Percentiles rank a stretch among this genome's conserved stretches.
phyloP scores from a whole-genome alignment of 1,140 invertebrate genomes.

The Propsilocerus akamusi region DNA sequence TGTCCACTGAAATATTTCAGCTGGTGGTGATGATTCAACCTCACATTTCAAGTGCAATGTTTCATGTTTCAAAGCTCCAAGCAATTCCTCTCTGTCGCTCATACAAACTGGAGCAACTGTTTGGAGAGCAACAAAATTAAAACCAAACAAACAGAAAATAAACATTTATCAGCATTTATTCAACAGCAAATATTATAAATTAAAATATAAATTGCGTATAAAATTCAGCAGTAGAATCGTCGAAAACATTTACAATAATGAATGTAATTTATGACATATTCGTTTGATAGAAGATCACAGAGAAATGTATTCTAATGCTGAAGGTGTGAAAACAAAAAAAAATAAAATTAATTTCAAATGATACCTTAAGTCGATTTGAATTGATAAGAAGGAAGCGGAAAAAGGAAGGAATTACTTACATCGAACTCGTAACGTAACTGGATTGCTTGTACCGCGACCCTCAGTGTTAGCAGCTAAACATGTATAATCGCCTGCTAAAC shows the following conservation, averaged over 20 bases:
- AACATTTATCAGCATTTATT: neutral
- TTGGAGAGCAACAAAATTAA: neutral
- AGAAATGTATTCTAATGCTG: neutral
- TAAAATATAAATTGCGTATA: neutral
- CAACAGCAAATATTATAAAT: neutral
- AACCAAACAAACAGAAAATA: neutral
- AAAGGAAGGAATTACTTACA: conserved; percentile 39
- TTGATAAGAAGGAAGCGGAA: neutral
- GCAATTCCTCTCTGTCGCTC: conserved; percentile 50
- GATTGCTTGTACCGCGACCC: conserved; percentile 61
- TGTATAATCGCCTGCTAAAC: conserved; percentile 61
- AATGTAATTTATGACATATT: neutral
- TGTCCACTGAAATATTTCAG: conserved; percentile 67
- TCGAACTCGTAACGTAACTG: conserved; percentile 56
- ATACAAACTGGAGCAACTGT: conserved; percentile 65
- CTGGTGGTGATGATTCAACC: conserved; percentile 67
- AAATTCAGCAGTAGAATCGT: neutral
- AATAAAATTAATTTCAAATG: neutral
- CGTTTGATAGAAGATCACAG: neutral
- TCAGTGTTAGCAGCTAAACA: conserved; percentile 65
- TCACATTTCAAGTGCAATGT: conserved; percentile 62
- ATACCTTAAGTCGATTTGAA: conserved; percentile 1
- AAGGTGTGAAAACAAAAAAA: neutral
- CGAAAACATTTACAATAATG: neutral
- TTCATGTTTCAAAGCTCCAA: conserved; percentile 69